Evolutionary conservation across 2,113 vertebrate species (phyloP), one percentile per base, ranked within the genome.

Genomic region (Carlito syrichta): DNA sequence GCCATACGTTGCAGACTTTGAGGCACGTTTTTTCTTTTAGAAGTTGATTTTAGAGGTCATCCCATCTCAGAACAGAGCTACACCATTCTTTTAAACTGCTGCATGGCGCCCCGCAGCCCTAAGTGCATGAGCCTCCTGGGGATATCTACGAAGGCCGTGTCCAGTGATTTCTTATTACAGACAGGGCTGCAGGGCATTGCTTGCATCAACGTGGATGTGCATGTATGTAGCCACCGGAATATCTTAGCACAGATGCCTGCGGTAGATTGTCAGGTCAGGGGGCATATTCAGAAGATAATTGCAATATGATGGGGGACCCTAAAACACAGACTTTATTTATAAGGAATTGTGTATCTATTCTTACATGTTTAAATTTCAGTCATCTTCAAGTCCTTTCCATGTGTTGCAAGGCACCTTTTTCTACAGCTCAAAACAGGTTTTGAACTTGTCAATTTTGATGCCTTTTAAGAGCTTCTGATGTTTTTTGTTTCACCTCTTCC

Each of bases 51-150:
- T 48, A 54, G n/a, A 11, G 14, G 8, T 17, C 48, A n/a, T 50
- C 30, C 30, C 8, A 0, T 14, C 63, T 54, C 3, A 3, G 45
- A 32, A 23, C n/a, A 8, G 17, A 25, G 58, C 40, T 25, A 19
- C 71, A 20, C n/a, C 43, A 0, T 25, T 4, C 54, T 35, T 43
- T 52, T 22, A 82, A 32, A 63, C 5, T 3, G 23, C 11, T 23
- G 62, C 0, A 0, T 5, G 38, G 32, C 3, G 6, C 45, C 23
- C 38, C 60, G 0, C 1, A 11, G 30, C 11, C 71, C 20, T 0
- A 8, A 54, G 22, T 8, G 10, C 45, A 54, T 3, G 38, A 35
- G 62, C 10, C 62, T 54, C 76, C 19, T 0, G 2, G n/a, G 1
- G 7, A 5, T 27, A 50, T 38, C 6, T 17, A 6, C 0, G 11